Evolutionary conservation across 1,140 invertebrate genomes (phyloP), one percentile per base, ranked within the genome.

Genomic region (Pogonus chalceus): DNA sequence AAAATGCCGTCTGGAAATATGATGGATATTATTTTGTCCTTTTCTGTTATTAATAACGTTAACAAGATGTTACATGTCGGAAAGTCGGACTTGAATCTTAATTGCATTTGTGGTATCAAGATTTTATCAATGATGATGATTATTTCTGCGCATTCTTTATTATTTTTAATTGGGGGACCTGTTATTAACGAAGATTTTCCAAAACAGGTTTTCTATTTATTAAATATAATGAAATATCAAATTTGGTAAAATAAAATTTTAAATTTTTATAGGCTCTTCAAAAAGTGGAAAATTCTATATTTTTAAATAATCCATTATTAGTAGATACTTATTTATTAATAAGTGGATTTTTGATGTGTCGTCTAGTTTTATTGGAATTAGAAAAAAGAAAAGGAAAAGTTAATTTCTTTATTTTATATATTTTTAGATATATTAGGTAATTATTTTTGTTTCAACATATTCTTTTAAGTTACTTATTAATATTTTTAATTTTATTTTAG

Each of bases 251-350:
- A n/a, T n/a, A n/a, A n/a, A n/a, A n/a, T n/a, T n/a, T n/a, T n/a
- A n/a, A n/a, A n/a, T n/a, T 20, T 16, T n/a, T 7, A 7, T 12
- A 18, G 14, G 52, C 14, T 35, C 12, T 20, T 22, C 16, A 35
- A 35, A 26, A 20, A 56, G 60, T 67, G 22, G 64, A 70, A 61
- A 70, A 72, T 54, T 69, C 74, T 1, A 74, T 81, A 51, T 76
- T 83, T 61, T 59, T 80, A 37, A 84, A 81, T 65, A 81, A 78
- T 58, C 70, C 79, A 0, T 67, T 81, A 1, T 65, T 83, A 4
- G 84, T 85, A 4, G 84, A 87, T 60, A 83, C 81, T 12, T 87
- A 85, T 67, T 73, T 87, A 20, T 71, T 85, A 52, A 66, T 87
- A 12, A 82, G 82, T 60, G 83, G 82, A 10, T 79, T 85, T 61